phyloP scores from a whole-genome alignment of 2,888 invertebrate species.

The Odontomyia ornata region DNA sequence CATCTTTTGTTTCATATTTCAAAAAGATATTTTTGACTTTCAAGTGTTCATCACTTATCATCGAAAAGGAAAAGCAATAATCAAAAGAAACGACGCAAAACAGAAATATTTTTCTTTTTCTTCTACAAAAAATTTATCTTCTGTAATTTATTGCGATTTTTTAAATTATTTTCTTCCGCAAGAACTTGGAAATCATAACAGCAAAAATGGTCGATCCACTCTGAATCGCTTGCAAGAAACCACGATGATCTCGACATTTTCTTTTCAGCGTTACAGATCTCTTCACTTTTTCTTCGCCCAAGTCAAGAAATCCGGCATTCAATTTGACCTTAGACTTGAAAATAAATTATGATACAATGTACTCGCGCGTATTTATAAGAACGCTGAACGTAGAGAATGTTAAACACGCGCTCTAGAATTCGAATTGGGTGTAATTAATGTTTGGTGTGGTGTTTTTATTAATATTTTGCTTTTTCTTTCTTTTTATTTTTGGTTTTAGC shows the following conservation, averaged over 20 bases:
- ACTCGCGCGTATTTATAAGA: not conserved
- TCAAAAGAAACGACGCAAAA: too few species aligned
- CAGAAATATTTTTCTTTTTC: too few species aligned
- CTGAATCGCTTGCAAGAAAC: too few species aligned
- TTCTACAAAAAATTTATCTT: too few species aligned
- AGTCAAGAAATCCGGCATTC: conserved; percentile 2
- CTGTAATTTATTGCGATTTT: too few species aligned
- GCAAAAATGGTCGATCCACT: too few species aligned
- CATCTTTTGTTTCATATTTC: too few species aligned
- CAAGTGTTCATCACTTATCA: too few species aligned
- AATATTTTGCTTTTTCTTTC: not conserved
- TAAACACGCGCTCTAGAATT: conserved; percentile 3
- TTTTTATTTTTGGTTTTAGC: not conserved
- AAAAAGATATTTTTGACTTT: too few species aligned
- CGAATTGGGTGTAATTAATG: not conserved
- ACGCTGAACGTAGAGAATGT: not conserved
- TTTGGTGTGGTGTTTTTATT: not conserved
- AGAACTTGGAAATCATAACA: too few species aligned
- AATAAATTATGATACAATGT: conserved; percentile 38
- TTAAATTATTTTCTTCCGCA: too few species aligned
- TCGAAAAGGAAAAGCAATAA: too few species aligned
- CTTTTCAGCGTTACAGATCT: not conserved
- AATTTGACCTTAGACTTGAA: conserved; percentile 39
- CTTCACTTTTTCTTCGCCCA: not conserved
- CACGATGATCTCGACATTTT: not conserved